Conservation (phyloP, 2,888 invertebrate genomes). For the Salpingus planirostris region DNA sequence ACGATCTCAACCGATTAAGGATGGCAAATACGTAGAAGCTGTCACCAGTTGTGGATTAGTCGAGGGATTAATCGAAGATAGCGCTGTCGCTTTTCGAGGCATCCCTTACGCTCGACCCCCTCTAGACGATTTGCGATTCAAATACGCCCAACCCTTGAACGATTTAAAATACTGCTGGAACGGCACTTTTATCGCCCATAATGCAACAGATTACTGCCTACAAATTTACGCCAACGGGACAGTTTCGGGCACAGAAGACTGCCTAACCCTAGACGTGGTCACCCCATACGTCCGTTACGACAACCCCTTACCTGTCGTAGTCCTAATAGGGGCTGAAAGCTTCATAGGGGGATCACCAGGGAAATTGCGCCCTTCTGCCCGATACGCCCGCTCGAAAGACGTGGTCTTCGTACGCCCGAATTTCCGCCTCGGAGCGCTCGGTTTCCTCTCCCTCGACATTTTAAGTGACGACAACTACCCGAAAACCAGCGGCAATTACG, state of each 20-base stretch:
- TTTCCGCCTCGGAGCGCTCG: conserved; percentile 55
- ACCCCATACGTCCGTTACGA: conserved; percentile 75
- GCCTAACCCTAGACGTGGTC: conserved; percentile 71
- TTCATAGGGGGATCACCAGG: conserved; percentile 71
- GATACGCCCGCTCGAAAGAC: conserved; percentile 67
- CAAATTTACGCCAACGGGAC: conserved; percentile 62
- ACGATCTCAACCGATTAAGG: conserved; percentile 53
- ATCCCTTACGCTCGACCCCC: conserved; percentile 76
- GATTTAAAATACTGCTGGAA: conserved; percentile 71
- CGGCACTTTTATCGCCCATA: conserved; percentile 59
- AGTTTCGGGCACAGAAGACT: conserved; percentile 67
- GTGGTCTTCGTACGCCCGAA: conserved; percentile 82
- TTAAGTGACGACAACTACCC: conserved; percentile 63
- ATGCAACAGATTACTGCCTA: conserved; percentile 57
- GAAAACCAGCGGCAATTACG: conserved; percentile 77
- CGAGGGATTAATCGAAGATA: conserved; percentile 67
- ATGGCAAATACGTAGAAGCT: conserved; percentile 64
- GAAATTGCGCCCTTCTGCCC: conserved; percentile 61
- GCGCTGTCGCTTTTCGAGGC: conserved; percentile 70
- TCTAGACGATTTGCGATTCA: conserved; percentile 58
- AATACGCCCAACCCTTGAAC: conserved; percentile 57
- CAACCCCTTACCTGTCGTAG: conserved; percentile 71
- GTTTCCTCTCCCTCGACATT: conserved; percentile 69
- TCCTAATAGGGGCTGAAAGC: conserved; percentile 71
- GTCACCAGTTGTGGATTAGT: conserved; percentile 70